A percentile compares a stretch with the other conserved stretches of the same genome.
Conservation (phyloP, 2,113 vertebrate species). For the Triplophysa dalaica region DNA sequence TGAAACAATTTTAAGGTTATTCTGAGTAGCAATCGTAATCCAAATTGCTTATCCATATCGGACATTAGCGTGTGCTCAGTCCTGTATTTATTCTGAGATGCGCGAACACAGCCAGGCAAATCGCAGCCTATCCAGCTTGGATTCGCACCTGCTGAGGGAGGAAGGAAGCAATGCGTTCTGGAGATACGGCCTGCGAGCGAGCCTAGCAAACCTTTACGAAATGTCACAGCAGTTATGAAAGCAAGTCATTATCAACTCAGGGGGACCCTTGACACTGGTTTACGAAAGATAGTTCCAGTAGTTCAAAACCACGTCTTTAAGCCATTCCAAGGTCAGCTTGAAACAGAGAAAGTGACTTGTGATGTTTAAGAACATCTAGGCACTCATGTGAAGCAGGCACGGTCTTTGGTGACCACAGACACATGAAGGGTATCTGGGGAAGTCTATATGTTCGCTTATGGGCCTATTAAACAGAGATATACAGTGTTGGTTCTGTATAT, state of each 20-base stretch:
- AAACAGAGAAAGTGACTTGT: conserved; percentile 61
- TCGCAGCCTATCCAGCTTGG: conserved; percentile 26
- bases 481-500: conserved; percentile 45
- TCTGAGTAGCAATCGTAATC: neutral
- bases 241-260: conserved; percentile 46
- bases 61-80: neutral
- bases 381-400: conserved; percentile 60
- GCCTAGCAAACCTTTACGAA: conserved; percentile 38
- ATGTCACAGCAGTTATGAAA: conserved; percentile 47
- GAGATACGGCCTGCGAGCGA: conserved; percentile 29
- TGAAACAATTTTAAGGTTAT: neutral
- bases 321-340: conserved; percentile 61
- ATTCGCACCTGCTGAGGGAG: conserved; percentile 28
- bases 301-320: conserved; percentile 62
- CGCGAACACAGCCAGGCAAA: conserved; percentile 29
- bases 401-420: conserved; percentile 61
- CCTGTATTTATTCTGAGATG: conserved; percentile 1
- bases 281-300: conserved; percentile 43
- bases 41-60: conserved; percentile 26
- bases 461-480: conserved; percentile 69
- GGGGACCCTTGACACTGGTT: conserved; percentile 42
- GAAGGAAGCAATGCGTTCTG: conserved; percentile 39
- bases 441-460: conserved; percentile 52
- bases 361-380: conserved; percentile 65
- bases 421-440: conserved; percentile 53